Conservation (phyloP, 2,113 vertebrate genomes). For the Dascyllus trimaculatus region DNA sequence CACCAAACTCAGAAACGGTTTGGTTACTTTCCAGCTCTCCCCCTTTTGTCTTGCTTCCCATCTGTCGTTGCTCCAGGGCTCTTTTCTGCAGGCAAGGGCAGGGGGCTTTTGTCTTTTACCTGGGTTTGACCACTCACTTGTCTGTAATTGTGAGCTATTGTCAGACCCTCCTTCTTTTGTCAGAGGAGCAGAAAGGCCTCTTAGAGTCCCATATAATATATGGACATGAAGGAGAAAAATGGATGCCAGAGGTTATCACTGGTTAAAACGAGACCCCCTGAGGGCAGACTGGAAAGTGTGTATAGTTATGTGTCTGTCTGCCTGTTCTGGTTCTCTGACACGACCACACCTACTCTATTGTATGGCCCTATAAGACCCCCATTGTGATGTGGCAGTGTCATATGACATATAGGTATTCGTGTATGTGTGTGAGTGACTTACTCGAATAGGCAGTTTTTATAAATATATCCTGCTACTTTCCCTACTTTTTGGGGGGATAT, state of each 20-base stretch:
- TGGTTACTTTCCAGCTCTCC: background rate
- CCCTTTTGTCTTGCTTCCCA: constrained; percentile 6
- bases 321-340: constrained; percentile 53
- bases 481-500: background rate
- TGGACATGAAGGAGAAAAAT: constrained; percentile 56
- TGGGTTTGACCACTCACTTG: constrained; percentile 48
- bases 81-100: background rate
- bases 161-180: constrained; percentile 61
- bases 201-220: constrained; percentile 39
- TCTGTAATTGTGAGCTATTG: constrained; percentile 53
- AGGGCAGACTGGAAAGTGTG: constrained; percentile 42
- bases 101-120: constrained; percentile 5
- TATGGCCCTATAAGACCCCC: constrained; percentile 52
- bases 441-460: background rate
- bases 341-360: constrained; percentile 71
- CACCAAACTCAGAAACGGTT: background rate
- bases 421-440: constrained; percentile 13
- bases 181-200: constrained; percentile 42
- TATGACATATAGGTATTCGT: constrained; percentile 47
- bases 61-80: background rate
- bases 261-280: constrained; percentile 41
- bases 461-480: background rate
- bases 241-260: constrained; percentile 50
- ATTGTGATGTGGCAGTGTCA: constrained; percentile 57
- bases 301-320: constrained; percentile 44